These are phyloP conservation scores for Chrysemys picta DNA, from an alignment of 2,113 vertebrate genomes.

Conservation along the genomic window DNA sequence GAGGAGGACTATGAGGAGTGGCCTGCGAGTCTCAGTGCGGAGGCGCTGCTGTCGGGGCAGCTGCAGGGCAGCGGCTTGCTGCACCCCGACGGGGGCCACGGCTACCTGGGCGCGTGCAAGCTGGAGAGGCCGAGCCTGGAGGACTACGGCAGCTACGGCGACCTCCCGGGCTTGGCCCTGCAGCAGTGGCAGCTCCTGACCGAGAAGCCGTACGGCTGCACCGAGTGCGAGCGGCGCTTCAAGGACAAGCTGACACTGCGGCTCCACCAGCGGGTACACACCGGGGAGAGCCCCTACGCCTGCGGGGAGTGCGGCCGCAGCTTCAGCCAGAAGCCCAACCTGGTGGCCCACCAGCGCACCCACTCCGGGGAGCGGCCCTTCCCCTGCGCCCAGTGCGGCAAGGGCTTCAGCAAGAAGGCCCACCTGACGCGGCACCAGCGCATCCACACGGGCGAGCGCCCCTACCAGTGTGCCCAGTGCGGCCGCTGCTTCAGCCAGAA, in stretches of 20 bases:
- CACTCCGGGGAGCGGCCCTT: conserved; percentile 73
- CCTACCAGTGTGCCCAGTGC: conserved; percentile 69
- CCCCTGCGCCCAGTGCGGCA: conserved; percentile 72
- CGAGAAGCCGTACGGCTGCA: conserved; percentile 45
- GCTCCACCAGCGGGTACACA: conserved; percentile 63
- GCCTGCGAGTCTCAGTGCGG: accelerated
- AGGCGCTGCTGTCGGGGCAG: neutral
- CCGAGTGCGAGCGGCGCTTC: conserved; percentile 63
- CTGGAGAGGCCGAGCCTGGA: conserved; percentile 27
- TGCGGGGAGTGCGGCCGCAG: conserved; percentile 29
- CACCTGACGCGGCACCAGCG: conserved; percentile 78
- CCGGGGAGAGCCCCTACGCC: conserved; percentile 47
- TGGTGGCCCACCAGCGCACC: conserved; percentile 45
- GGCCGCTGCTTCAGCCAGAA: conserved; percentile 80
- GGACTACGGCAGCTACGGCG: neutral
- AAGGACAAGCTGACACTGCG: conserved; percentile 59
- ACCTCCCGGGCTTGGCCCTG: neutral
- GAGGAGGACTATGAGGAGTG: conserved; percentile 72
- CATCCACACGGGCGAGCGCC: conserved; percentile 77
- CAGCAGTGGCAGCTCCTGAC: conserved; percentile 18
- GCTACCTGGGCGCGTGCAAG: conserved; percentile 11
- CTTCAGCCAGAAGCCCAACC: conserved; percentile 51
- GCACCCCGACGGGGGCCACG: neutral
- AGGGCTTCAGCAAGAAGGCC: conserved; percentile 79
- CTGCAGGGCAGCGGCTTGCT: neutral